Evolutionary conservation across 2,113 vertebrate genomes (phyloP), one percentile per base, ranked within the genome.

Genomic region (Camelus bactrianus): DNA sequence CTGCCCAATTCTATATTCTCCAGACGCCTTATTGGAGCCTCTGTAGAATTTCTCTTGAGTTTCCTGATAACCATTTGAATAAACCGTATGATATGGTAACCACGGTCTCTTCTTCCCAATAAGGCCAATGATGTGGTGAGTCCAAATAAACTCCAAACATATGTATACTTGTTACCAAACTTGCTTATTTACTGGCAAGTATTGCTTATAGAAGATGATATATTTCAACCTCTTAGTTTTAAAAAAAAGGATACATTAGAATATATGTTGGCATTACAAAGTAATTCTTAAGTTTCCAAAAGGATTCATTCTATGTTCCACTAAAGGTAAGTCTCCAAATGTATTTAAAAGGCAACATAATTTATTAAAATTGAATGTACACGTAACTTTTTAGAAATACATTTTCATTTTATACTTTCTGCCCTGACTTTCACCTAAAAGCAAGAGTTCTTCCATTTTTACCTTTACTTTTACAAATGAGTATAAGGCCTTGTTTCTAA

Each of bases 251-350:
- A 6, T 35, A 60, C 4, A 82, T 95, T 42, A 92, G 73, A 90
- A 91, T 93, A 87, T 73, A 79, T n/a, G 52, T 60, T 90, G 38
- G 32, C 48, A 86, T 93, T 69, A 60, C 26, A 84, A 93, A 95
- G 90, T 56, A 69, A 92, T 73, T 86, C 38, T 89, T 83, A 87
- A 62, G 58, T 93, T 93, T 77, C 46, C 58, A 81, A 85, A 92
- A 86, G 5, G 32, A 92, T 64, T 90, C 9, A 60, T 46, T 87
- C 22, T 75, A 42, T 28, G 26, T 54, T 84, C 60, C n/a, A 88
- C 56, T 80, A 81, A 50, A 95, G 70, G 54, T 10, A 88, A 13
- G 46, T 64, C 52, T 91, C 24, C 69, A 81, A 58, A 75, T 65
- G 30, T 52, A 93, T 69, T 82, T 90, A 69, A 89, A 93, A 91